Conservation (phyloP, 2,888 invertebrate genomes). For the Cryptocheilus praepositus region DNA sequence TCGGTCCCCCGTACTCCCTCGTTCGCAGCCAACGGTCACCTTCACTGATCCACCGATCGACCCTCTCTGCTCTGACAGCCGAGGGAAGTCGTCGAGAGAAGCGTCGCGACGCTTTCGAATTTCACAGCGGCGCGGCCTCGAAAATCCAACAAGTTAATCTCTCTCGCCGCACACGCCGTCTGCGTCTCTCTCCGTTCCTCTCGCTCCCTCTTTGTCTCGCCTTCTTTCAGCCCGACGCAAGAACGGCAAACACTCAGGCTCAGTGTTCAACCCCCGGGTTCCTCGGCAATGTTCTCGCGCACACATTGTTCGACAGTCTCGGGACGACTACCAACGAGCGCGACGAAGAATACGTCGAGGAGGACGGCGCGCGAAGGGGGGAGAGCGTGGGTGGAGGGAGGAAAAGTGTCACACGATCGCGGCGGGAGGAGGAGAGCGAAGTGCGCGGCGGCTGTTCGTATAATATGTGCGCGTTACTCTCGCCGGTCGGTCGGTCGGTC, state of each 20-base stretch:
- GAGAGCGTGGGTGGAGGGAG: conserved; percentile 24
- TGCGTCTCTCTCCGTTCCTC: conserved; percentile 3
- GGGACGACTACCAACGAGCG: too few relatives aligned
- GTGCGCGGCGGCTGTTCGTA: conserved; percentile 1
- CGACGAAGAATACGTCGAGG: too few relatives aligned
- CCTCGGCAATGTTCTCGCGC: too few relatives aligned
- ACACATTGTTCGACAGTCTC: too few relatives aligned
- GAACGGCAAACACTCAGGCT: too few relatives aligned
- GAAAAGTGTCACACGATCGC: conserved; percentile 12
- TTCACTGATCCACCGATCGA: conserved; percentile 2
- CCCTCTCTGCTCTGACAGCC: not conserved
- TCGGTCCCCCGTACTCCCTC: not conserved
- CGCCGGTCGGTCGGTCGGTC: too few relatives aligned
- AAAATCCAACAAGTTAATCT: not conserved
- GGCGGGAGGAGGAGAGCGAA: conserved; percentile 8
- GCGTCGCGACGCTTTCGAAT: too few relatives aligned
- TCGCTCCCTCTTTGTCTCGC: not conserved
- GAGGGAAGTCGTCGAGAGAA: not conserved
- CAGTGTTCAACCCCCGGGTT: too few relatives aligned
- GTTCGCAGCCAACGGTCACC: not conserved
- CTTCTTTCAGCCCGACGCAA: too few relatives aligned
- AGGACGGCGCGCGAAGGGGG: not conserved
- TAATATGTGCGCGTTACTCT: not conserved
- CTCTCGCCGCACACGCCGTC: not conserved
- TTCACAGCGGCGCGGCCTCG: not conserved